A percentile compares a stretch with the other conserved stretches of the same genome.
Evolutionary conservation across 2,888 invertebrate genomes (phyloP).

Genomic region (Elegia similella): DNA sequence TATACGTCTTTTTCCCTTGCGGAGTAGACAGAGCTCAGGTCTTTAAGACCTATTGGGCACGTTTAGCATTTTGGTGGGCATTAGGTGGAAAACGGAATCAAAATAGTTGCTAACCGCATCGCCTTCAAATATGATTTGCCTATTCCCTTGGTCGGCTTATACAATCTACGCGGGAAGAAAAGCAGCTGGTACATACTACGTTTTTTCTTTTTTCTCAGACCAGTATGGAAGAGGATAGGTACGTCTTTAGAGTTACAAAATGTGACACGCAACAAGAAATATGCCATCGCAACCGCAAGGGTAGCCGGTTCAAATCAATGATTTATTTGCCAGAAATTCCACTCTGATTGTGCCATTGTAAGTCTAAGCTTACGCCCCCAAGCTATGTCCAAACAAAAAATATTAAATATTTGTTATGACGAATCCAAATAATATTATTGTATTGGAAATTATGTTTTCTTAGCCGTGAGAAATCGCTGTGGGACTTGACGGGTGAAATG

Average conservation of each 20-base stretch:
- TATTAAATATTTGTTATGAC: neutral
- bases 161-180: too few species aligned
- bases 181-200: too few species aligned
- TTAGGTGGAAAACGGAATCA: too few species aligned
- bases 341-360: slow-evolving; percentile 2
- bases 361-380: neutral
- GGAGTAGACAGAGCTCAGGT: too few species aligned
- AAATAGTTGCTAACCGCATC: too few species aligned
- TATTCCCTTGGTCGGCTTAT: too few species aligned
- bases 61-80: too few species aligned
- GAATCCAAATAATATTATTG: neutral
- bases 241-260: neutral
- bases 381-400: neutral
- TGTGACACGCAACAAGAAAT: neutral
- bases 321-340: neutral
- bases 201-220: too few species aligned
- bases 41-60: too few species aligned
- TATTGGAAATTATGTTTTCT: neutral
- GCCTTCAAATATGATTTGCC: too few species aligned
- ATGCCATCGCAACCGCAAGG: neutral
- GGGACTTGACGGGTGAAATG: neutral
- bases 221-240: too few species aligned
- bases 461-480: neutral
- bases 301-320: slow-evolving; percentile 1
- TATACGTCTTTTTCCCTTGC: too few species aligned